Conservation (phyloP, 2,113 vertebrate genomes). For the Poeciliopsis prolifica region DNA sequence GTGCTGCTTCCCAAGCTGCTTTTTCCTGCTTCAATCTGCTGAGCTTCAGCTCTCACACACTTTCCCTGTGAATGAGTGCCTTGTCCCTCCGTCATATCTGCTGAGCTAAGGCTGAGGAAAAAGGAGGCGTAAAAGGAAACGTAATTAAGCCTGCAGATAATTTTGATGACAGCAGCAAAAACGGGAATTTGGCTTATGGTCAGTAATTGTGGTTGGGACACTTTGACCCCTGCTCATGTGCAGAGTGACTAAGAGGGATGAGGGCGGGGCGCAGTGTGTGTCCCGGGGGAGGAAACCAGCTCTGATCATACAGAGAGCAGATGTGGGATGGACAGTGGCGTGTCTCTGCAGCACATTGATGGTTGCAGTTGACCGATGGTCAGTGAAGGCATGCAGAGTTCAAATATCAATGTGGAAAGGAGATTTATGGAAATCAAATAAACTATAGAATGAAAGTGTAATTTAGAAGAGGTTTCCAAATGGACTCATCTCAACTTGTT, state of each 20-base stretch:
- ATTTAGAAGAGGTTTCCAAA: too few species aligned
- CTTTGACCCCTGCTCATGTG: constrained; percentile 70
- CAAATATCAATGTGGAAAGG: neutral
- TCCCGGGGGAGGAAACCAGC: constrained; percentile 47
- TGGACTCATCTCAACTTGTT: too few species aligned
- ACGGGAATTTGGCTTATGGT: constrained; percentile 65
- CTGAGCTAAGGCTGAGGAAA: constrained; percentile 60
- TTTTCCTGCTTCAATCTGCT: constrained; percentile 2
- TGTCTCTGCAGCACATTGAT: constrained; percentile 26
- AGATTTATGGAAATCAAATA: neutral
- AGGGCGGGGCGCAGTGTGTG: constrained; percentile 55
- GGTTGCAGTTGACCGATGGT: neutral
- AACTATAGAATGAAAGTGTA: too few species aligned
- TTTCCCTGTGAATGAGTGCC: constrained; percentile 38
- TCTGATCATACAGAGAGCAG: constrained; percentile 41
- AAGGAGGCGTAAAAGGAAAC: constrained; percentile 45
- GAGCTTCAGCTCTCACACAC: constrained; percentile 21
- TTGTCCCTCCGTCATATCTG: constrained; percentile 36
- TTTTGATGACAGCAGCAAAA: constrained; percentile 74
- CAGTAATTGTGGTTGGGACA: constrained; percentile 75
- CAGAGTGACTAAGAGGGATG: constrained; percentile 58
- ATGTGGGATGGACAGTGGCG: constrained; percentile 14
- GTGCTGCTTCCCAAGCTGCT: neutral
- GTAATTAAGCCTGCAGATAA: constrained; percentile 69
- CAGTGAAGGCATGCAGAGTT: neutral